Evolutionary conservation across 2,113 vertebrate genomes (phyloP).

Genomic region (Pampusana beccarii): DNA sequence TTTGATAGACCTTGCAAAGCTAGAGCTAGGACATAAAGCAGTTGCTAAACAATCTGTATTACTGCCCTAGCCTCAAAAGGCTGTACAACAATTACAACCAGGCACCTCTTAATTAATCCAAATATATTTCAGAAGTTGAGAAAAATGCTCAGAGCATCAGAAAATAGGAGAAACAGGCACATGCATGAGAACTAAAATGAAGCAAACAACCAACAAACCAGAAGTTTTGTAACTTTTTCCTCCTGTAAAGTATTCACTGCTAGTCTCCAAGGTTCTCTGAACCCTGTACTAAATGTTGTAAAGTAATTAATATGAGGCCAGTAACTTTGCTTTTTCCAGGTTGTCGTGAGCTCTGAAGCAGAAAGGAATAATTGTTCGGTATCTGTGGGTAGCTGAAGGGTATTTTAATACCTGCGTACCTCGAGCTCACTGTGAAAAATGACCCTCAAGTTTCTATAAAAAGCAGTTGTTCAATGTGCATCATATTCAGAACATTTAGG

Average conservation of each 20-base stretch:
- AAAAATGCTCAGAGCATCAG: neutral
- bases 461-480: slow-evolving; percentile 25
- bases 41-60: neutral
- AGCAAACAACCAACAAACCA: neutral
- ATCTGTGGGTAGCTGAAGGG: slow-evolving; percentile 16
- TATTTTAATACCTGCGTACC: slow-evolving; percentile 12
- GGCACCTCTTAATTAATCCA: neutral
- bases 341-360: slow-evolving; percentile 17
- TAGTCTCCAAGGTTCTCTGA: neutral
- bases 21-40: neutral
- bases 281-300: neutral
- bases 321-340: neutral
- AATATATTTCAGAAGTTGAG: neutral
- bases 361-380: neutral
- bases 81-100: neutral
- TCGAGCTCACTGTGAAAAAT: slow-evolving; percentile 10
- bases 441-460: slow-evolving; percentile 3
- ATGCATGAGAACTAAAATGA: neutral
- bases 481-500: neutral
- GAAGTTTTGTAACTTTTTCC: slow-evolving; percentile 4
- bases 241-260: neutral
- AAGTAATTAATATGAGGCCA: neutral
- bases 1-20: neutral
- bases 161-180: neutral
- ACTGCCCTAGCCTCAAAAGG: neutral